Conservation (phyloP, 2,888 invertebrate genomes). For the Troides oblongomaculatus region DNA sequence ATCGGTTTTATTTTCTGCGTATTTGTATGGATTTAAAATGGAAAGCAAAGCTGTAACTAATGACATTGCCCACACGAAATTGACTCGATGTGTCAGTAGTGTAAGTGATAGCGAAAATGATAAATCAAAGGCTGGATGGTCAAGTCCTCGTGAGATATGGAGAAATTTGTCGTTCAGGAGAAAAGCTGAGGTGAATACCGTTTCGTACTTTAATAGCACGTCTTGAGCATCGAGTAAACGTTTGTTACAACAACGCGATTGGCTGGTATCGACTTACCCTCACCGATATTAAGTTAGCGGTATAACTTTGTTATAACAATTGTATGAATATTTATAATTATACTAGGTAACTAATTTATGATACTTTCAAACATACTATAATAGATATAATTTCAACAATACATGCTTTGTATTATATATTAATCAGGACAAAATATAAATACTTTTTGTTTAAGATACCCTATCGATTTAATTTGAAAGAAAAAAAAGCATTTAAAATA, state of each 20-base stretch:
- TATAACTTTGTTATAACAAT: neutral
- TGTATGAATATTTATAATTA: too few relatives aligned
- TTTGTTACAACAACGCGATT: constrained; percentile 27
- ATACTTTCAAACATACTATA: too few relatives aligned
- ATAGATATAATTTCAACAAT: too few relatives aligned
- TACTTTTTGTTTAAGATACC: too few relatives aligned
- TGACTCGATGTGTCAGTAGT: constrained; percentile 69
- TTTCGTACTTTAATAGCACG: constrained; percentile 21
- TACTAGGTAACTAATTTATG: too few relatives aligned
- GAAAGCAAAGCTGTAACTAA: constrained; percentile 53
- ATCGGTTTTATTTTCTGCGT: constrained; percentile 24
- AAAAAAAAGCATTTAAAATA: neutral
- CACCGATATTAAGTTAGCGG: constrained; percentile 36
- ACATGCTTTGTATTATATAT: too few relatives aligned
- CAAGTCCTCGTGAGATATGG: constrained; percentile 75
- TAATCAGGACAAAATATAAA: too few relatives aligned
- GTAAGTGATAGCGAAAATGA: constrained; percentile 66
- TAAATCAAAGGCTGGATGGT: constrained; percentile 73
- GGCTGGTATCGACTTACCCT: constrained; percentile 42
- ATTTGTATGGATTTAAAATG: constrained; percentile 58
- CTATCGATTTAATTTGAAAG: too few relatives aligned
- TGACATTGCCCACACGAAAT: constrained; percentile 58
- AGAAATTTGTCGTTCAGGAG: constrained; percentile 71
- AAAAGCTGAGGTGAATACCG: constrained; percentile 66
- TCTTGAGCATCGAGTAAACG: constrained; percentile 15